These are phyloP conservation scores for Limosa lapponica DNA, from an alignment of 2,797 vertebrate genomes.

Conservation along the genomic window DNA sequence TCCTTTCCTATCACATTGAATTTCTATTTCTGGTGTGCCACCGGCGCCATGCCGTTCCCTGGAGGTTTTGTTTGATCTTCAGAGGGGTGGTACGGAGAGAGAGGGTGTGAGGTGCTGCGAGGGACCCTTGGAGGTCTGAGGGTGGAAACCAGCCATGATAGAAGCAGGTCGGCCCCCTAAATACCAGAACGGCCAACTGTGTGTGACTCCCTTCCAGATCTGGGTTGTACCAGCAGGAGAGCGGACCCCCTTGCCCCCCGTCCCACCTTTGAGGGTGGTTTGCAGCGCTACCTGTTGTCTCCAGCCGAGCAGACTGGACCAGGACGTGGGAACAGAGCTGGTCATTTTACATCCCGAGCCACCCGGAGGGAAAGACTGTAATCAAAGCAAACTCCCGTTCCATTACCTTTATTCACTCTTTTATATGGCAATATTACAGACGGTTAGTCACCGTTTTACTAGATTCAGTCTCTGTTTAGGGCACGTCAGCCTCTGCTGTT, in stretches of 20 bases:
- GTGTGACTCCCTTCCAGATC: background rate
- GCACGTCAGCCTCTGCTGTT: background rate
- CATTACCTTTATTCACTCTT: background rate
- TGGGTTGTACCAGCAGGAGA: background rate
- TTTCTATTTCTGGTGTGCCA: background rate
- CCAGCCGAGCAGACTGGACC: background rate
- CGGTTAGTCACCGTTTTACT: background rate
- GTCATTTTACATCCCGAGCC: background rate
- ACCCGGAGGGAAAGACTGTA: background rate
- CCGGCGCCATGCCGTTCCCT: background rate
- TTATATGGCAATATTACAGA: background rate
- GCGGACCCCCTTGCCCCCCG: background rate
- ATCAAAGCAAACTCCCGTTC: background rate
- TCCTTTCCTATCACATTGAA: background rate
- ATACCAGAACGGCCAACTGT: background rate
- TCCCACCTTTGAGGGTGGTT: background rate
- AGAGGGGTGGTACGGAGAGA: background rate
- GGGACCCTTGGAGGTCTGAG: background rate
- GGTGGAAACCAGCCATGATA: background rate
- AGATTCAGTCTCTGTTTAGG: background rate
- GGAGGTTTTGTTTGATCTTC: background rate
- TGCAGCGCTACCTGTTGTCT: fast-evolving
- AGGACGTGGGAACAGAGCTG: background rate
- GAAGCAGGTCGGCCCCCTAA: background rate
- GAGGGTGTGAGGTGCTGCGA: background rate